Evolutionary conservation across 2,797 vertebrate species (phyloP), one percentile per base, ranked within the genome.

Genomic region (Distichodus sexfasciatus): DNA sequence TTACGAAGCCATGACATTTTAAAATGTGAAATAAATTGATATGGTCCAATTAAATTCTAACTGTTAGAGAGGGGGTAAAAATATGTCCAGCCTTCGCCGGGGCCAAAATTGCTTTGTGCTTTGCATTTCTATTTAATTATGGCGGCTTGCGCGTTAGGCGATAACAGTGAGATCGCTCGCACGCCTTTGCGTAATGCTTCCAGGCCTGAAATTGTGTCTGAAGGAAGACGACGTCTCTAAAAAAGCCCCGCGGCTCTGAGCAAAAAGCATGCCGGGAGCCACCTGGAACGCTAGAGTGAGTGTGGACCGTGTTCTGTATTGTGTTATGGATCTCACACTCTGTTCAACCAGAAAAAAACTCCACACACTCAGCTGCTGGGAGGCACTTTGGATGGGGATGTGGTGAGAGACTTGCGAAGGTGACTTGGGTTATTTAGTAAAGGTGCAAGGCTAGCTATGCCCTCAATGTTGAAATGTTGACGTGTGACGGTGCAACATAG

Each of bases 1-100:
- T 79, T 73, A 75, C 61, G 74, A 82, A 84, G 83, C 78, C 79
- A 78, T 84, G 83, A 83, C 83, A 85, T 85, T 85, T 83, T 72
- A 76, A 84, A 83, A 85, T 82, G 80, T 69, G 78, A 82, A 85
- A 85, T 80, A 85, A 85, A 83, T 85, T 81, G 80, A 85, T 85
- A 82, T 81, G 75, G 80, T 77, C 78, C 80, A 85, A 80, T 85
- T 85, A 82, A 83, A 85, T 79, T 82, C 79, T 72, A 75, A 81
- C 81, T 79, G 79, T 79, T 81, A 73, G 76, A 69, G 44, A 62
- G 48, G 71, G 65, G 51, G 31, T 35, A 19, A 72, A 47, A 66
- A 71, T 62, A 73, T 81, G 77, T 74, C 74, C 73, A 73, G 74
- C 72, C 62, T 78, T 70, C 75, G 60, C 77, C 48, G 54, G 70